Base-by-base conservation (phyloP, 2,888 invertebrate genomes). In the Plagodis dolabraria region DNA sequence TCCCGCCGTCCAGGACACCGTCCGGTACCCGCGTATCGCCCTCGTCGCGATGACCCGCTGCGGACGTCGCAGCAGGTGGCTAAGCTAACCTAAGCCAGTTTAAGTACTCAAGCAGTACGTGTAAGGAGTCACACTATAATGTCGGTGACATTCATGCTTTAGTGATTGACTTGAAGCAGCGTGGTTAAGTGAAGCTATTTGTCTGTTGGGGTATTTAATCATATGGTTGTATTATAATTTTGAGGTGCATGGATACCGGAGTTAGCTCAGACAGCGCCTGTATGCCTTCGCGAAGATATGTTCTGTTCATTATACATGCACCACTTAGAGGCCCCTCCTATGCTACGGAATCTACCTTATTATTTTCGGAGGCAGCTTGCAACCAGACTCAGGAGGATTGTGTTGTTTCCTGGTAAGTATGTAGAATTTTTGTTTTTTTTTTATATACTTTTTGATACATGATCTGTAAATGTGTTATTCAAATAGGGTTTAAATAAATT, bases 161-260 rank as follows among this genome's bases (percentile, higher is more conserved):
- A 22, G 22, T 22, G 2, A 22, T 22, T 22, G 22, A 1, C 22
- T 22, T 22, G 22, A 22, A 22, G 22, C 4, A 22, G 38, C 38
- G 9, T 5, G 1, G 9, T 2, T 38, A 9, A 9, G 9, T 38
- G 4, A 8, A 9, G 38, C 38, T 9, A 1, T 38, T 8, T 9
- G 22, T 22, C 22, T 22, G 22, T 38, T 38, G 7, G 9, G 38
- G 38, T 38, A 8, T 9, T 7, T 38, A 38, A 38, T 7, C 9
- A 38, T 38, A 38, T 38, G 38, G 5, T 38, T 38, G 5, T 9
- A n/a, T 42, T 35, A 38, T 7, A 2, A 9, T 43, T 36, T 53
- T 10, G 5, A 89, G 90, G 89, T 2, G 81, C 82, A 53, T 88
- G 87, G 87, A 72, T 90, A 0, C 89, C 89, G 0, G 86, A 85